Percentiles rank a stretch among this genome's conserved stretches.
Evolutionary conservation across 2,888 invertebrate genomes (phyloP).

Genomic region (Stramonita haemastoma): DNA sequence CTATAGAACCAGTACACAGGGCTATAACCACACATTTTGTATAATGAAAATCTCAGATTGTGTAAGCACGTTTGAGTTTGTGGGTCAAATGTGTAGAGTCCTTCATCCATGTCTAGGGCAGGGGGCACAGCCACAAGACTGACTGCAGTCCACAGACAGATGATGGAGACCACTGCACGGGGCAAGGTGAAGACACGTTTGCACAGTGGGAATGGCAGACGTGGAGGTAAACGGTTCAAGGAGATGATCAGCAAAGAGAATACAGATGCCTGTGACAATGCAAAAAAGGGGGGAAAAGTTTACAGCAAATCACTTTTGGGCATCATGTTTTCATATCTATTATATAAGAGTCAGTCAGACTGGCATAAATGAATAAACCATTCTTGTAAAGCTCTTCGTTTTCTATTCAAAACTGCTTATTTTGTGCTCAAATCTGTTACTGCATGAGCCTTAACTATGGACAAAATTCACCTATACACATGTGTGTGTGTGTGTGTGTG

Average conservation of each 20-base stretch:
- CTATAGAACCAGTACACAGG: not conserved
- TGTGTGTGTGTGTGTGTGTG: too few relatives aligned
- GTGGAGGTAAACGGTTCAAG: constrained; percentile 39
- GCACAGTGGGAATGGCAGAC: constrained; percentile 35
- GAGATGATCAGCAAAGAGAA: constrained; percentile 32
- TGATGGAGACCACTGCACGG: constrained; percentile 8
- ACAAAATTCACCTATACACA: too few relatives aligned
- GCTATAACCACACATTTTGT: not conserved
- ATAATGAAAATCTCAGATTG: not conserved
- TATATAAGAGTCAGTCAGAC: too few relatives aligned
- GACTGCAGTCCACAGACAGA: constrained; percentile 30
- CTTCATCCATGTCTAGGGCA: constrained; percentile 1
- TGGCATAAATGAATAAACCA: too few relatives aligned
- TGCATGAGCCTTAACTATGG: too few relatives aligned
- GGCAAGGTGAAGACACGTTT: constrained; percentile 23
- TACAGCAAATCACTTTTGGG: too few relatives aligned
- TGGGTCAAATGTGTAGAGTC: constrained; percentile 26
- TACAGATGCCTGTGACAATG: not conserved
- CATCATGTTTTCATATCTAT: too few relatives aligned
- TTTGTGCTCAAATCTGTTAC: too few relatives aligned
- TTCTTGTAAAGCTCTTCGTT: too few relatives aligned
- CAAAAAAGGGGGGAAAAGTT: too few relatives aligned
- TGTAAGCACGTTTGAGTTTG: constrained; percentile 25
- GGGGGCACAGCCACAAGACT: constrained; percentile 17
- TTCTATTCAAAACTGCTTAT: too few relatives aligned